Evolutionary conservation across 2,888 invertebrate species (phyloP), one percentile per base, ranked within the genome.

Genomic region (Drosophila vallismaia): DNA sequence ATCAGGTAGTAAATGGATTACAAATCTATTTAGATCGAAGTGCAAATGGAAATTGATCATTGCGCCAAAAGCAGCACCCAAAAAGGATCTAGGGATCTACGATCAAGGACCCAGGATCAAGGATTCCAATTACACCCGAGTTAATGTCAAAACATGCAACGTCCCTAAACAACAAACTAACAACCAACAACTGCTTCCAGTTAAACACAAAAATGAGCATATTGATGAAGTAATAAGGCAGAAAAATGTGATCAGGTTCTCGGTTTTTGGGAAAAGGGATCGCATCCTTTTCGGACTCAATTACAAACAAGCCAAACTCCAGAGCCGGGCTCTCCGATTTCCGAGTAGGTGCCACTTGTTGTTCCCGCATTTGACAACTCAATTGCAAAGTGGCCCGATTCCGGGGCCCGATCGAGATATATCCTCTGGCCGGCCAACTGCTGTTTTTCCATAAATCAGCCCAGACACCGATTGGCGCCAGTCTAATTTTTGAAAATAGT

Each of bases 151-250:
- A 84, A 84, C 75, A 87, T 55, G 74, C 40, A 67, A 69, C 66
- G 38, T 62, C 52, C 49, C n/a, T 9, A 31, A 4, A 14, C 8
- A 29, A 33, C 40, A 33, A 19, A 1, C 19, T 1, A 19, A 19
- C 19, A 8, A 1, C 26, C 10, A 28, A 24, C 42, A 44, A 68
- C 46, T 52, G 78, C 56, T 80, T 82, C 81, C 76, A 81, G 69
- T 63, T 82, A 82, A 54, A 58, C 79, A 77, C 4, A 58, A 59
- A 79, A 77, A 80, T 74, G 87, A 56, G 72, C 76, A 58, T 54
- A 57, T 73, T 84, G 82, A 82, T 82, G 87, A 81, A 78, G 82
- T 87, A 84, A 84, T 85, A 73, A 79, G 69, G 75, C 63, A 55
- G 52, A 67, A 67, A 62, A 62, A 64, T 46, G 57, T 42, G 19